Base-by-base conservation (phyloP, 1,140 invertebrate genomes). In the Pararge aegeria region DNA sequence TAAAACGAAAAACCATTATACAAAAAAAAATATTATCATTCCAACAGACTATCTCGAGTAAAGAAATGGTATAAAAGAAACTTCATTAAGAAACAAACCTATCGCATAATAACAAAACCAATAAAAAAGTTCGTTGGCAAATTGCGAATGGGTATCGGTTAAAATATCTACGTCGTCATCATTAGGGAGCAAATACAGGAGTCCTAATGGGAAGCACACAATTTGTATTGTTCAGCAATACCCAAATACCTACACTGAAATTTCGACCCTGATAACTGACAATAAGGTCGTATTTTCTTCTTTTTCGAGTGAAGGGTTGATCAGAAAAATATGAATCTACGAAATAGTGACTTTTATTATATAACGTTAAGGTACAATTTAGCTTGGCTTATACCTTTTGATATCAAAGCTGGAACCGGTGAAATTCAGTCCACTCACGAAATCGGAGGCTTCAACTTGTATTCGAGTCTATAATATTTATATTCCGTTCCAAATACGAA, bases 381-480 rank as follows among this genome's bases (percentile, higher is more conserved):
- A 3, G 21, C n/a, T 48, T 48, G 29, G 13, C 27, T 19, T 18
- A 13, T 7, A 12, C 1, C 16, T 13, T 48, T 44, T 53, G 29
- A 38, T 48, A 37, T 34, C 49, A 60, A 64, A 65, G 55, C 51
- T 60, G 55, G 34, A 68, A 55, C 61, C 65, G 63, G 64, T 61
- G 60, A 61, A 68, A 66, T 55, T 72, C 73, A 75, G 73, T 75
- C 67, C 65, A 66, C 68, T 70, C 64, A 66, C 63, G 70, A 75
- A 72, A 66, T 65, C 62, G 64, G 70, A 57, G 67, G 66, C 56
- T 72, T 66, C 52, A 74, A 64, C 56, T 70, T 74, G 71, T 70
- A 64, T 68, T 66, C 59, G 46, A 63, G 55, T 64, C 61, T 61
- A 50, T 64, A 66, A 64, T 59, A 59, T 59, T 59, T 52, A 59